These are phyloP conservation scores for Gorsachius magnificus DNA, from an alignment of 2,797 vertebrate genomes.

Conservation along the genomic window DNA sequence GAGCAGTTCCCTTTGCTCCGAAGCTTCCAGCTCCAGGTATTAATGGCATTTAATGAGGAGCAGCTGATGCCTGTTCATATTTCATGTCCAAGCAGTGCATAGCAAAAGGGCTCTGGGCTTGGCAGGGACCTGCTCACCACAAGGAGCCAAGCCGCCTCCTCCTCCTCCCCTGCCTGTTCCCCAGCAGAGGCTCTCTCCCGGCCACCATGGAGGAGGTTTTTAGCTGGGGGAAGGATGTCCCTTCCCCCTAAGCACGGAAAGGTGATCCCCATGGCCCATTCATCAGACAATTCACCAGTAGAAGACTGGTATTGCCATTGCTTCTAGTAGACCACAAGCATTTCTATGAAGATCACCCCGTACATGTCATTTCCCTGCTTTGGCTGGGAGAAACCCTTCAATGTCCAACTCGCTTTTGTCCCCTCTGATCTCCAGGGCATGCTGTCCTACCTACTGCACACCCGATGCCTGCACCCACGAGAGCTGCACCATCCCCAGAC, in stretches of 20 bases:
- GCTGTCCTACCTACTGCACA: background rate
- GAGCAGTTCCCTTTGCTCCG: background rate
- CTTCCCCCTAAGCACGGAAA: background rate
- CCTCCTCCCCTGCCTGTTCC: background rate
- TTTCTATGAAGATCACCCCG: background rate
- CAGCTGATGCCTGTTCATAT: background rate
- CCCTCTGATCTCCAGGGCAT: background rate
- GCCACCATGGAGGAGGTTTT: accelerated
- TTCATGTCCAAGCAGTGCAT: background rate
- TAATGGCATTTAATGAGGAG: background rate
- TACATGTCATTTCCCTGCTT: background rate
- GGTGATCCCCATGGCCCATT: background rate
- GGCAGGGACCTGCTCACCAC: background rate
- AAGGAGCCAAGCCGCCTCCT: background rate
- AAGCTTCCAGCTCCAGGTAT: background rate
- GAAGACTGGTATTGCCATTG: background rate
- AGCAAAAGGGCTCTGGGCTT: background rate
- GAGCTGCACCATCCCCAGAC: background rate
- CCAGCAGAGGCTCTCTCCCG: background rate
- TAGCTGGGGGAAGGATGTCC: background rate
- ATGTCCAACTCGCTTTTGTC: accelerated
- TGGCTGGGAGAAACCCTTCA: background rate
- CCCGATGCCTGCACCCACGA: accelerated
- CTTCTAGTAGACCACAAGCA: background rate
- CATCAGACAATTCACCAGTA: background rate